Conservation (phyloP, 2,113 vertebrate genomes). For the Upupa epops region DNA sequence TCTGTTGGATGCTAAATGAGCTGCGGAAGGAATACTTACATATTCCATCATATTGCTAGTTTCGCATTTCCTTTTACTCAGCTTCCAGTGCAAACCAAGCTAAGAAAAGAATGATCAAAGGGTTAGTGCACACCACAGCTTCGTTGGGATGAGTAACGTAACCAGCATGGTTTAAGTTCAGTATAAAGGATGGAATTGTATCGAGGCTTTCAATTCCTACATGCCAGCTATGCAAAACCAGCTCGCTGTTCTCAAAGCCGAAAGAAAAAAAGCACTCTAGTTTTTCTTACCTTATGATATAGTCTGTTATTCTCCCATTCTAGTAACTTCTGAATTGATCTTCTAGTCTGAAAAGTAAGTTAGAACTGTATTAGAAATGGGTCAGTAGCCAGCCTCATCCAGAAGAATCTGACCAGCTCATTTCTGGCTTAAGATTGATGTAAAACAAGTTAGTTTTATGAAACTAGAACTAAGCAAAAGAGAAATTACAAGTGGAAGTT, state of each 20-base stretch:
- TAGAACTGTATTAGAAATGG: conserved; percentile 55
- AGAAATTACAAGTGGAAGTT: not conserved
- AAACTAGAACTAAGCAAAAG: not conserved
- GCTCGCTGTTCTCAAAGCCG: not conserved
- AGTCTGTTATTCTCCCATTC: conserved; percentile 99
- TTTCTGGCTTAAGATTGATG: not conserved
- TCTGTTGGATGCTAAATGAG: not conserved
- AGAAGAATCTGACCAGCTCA: not conserved
- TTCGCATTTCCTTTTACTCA: conserved; percentile 99
- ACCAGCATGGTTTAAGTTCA: not conserved
- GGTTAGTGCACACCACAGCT: not conserved
- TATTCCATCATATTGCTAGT: conserved; percentile 99
- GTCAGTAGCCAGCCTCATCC: not conserved
- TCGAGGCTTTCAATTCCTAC: not conserved
- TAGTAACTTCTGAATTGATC: conserved; percentile 96
- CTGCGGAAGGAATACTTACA: conserved; percentile 75
- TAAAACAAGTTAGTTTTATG: not conserved
- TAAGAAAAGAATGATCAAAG: conserved; percentile 67
- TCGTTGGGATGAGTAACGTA: not conserved
- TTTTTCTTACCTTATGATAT: conserved; percentile 93
- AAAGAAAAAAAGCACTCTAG: not conserved
- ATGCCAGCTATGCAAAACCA: not conserved
- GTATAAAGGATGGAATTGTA: not conserved
- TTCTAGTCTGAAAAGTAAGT: conserved; percentile 86
- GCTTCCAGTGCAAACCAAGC: conserved; percentile 99